Evolutionary conservation across 1,140 invertebrate species (phyloP), one percentile per base, ranked within the genome.

Genomic region (Lineus longissimus): DNA sequence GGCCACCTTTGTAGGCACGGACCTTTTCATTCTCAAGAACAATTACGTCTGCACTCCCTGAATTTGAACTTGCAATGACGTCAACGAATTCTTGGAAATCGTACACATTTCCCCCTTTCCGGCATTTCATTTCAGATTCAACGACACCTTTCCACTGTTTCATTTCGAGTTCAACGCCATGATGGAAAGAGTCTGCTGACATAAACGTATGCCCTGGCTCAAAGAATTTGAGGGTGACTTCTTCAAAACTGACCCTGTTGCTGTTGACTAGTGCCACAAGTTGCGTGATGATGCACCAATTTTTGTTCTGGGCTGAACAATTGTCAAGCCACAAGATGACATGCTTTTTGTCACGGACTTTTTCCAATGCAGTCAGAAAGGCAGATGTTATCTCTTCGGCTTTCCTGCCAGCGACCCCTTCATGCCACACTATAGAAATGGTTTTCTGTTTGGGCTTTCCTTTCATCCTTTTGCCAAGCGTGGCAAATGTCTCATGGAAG

Each of bases 201-300:
- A 62, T 62, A 43, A 58, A 62, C 9, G 45, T 62, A 45, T 62
- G 60, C 17, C 60, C 60, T 25, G 25, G 27, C 27, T 62, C 60
- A 62, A 62, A 33, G 23, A 19, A 62, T 33, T 62, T 62, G 13
- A 55, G 25, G 6, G 47, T 55, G 27, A 62, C 31, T 17, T 22
- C 31, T 15, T 62, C 6, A 15, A 41, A 6, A 4, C 4, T 29
- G 6, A 23, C n/a, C 6, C 25, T 27, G 25, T 51, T n/a, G 9
- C n/a, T 51, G 25, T 51, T 51, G 4, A 51, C n/a, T n/a, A 23
- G 9, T n/a, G 9, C 4, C n/a, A 19, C n/a, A 6, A 51, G 6
- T 23, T 6, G 9, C 4, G 19, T 51, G n/a, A 23, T 7, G 4
- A 51, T 6, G 47, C 19, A 23, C 47, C 47, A 51, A n/a, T 51